Conservation (phyloP, 2,888 invertebrate genomes). For the Drosophila siamana region DNA sequence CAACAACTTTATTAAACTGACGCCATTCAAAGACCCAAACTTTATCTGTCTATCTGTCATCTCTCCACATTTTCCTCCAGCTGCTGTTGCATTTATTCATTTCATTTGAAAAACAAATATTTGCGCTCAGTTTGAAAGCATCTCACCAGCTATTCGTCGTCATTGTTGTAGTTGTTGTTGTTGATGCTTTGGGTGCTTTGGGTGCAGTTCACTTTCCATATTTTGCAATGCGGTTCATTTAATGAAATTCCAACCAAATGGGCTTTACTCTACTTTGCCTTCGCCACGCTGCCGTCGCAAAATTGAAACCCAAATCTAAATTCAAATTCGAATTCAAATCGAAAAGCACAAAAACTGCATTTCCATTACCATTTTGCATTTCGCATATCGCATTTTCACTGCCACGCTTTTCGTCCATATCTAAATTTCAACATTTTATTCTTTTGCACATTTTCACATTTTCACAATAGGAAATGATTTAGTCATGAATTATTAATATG, state of each 20-base stretch:
- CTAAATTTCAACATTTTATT: background rate
- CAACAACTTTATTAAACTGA: slow-evolving; percentile 63
- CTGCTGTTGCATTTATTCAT: slow-evolving; percentile 61
- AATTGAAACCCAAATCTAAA: slow-evolving; percentile 28
- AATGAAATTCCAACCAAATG: slow-evolving; percentile 53
- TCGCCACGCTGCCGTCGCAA: background rate
- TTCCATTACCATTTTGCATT: slow-evolving; percentile 6
- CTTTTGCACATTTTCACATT: slow-evolving; percentile 18
- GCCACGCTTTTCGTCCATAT: background rate
- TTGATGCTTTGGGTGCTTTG: background rate
- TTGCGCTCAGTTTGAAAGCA: slow-evolving; percentile 51
- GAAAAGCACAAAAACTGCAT: slow-evolving; percentile 10
- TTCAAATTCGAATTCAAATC: slow-evolving; percentile 36
- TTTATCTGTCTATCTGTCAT: slow-evolving; percentile 36
- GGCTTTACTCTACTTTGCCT: background rate
- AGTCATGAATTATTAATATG: slow-evolving; percentile 68
- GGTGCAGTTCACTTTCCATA: slow-evolving; percentile 44
- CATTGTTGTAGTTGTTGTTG: slow-evolving; percentile 4
- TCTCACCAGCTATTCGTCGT: background rate
- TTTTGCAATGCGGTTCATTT: slow-evolving; percentile 48
- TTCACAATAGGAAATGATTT: slow-evolving; percentile 41
- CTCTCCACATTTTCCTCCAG: slow-evolving; percentile 10
- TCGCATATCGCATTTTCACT: too few relatives aligned
- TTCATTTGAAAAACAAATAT: slow-evolving; percentile 74
- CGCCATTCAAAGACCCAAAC: slow-evolving; percentile 40